phyloP scores from a whole-genome alignment of 2,113 vertebrate genomes.

The Catharus bicknelli region DNA sequence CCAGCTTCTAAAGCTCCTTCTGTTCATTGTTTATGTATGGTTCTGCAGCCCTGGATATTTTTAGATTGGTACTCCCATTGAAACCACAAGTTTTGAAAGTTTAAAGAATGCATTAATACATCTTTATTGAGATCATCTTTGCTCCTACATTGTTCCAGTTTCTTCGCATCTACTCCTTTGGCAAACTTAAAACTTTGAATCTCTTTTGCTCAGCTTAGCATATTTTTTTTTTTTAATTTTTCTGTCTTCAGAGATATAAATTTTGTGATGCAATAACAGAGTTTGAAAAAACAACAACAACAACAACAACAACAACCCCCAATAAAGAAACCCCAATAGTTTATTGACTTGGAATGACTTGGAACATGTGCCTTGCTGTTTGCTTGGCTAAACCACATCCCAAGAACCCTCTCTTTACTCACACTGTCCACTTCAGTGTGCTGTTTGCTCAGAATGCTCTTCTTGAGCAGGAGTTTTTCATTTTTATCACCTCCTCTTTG shows the following conservation, averaged over 20 bases:
- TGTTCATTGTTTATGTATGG: slow-evolving; percentile 25
- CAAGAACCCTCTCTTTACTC: not conserved
- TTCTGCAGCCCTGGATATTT: slow-evolving; percentile 39
- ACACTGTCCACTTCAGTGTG: not conserved
- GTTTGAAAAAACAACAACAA: not conserved
- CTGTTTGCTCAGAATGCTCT: not conserved
- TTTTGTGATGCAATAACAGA: not conserved
- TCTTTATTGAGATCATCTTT: slow-evolving; percentile 7
- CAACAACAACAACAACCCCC: too few species aligned
- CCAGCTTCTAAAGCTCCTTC: slow-evolving; percentile 32
- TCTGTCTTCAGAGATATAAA: not conserved
- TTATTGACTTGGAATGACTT: not conserved
- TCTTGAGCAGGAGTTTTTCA: not conserved
- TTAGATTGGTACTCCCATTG: slow-evolving; percentile 24
- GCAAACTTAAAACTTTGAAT: not conserved
- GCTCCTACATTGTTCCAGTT: not conserved
- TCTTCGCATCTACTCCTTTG: not conserved
- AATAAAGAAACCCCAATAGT: not conserved
- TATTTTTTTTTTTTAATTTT: not conserved
- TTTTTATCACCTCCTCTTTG: not conserved
- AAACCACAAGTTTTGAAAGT: slow-evolving; percentile 27
- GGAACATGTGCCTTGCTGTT: not conserved
- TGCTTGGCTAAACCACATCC: not conserved
- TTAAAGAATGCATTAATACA: slow-evolving; percentile 8
- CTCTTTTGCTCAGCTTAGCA: not conserved